Evolutionary conservation across 2,797 vertebrate genomes (phyloP), one percentile per base, ranked within the genome.

Genomic region (Chaetophractus vellerosus): DNA sequence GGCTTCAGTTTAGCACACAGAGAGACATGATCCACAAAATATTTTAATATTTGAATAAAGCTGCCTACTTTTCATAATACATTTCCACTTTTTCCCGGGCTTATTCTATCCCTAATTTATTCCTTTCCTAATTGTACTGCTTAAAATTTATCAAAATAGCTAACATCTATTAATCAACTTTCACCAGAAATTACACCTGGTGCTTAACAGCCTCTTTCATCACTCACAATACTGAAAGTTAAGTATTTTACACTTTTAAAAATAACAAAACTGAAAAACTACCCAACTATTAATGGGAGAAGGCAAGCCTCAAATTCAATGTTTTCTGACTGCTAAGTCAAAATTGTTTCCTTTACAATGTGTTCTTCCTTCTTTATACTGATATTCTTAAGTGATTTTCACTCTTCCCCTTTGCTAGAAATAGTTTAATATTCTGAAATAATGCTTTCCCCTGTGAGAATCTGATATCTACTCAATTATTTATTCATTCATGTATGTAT

Each of bases 11-110:
- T 99, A 57, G 97, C 82, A 74, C 99, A 99, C 63, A 99, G 94
- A 79, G 98, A 98, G 91, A 99, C 98, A 55, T 98, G 98, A 96
- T 98, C 98, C 52, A 98, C 98, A 45, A 99, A 99, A 94, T 99
- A 99, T 23, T 99, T 97, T 64, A 99, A 98, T 91, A 99, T 85
- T 12, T 97, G 98, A 93, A 99, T 97, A 31, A 98, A 96, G 84
- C 97, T 97, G 93, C 98, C 99, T 36, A 90, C 10, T 5, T 88
- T 23, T 87, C 26, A 5, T 55, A 83, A 41, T 72, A 45, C 9
- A 5, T 23, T 41, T 38, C 19, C 23, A 2, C 21, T 36, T 16
- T 80, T 80, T 19, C 31, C 52, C 28, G 76, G 41, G 15, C 88
- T 69, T 88, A 24, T 66, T 63, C 19, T 76, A 78, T 92, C 14